These are phyloP conservation scores for Marisa cornuarietis DNA, from an alignment of 1,140 invertebrate species.

Conservation along the genomic window DNA sequence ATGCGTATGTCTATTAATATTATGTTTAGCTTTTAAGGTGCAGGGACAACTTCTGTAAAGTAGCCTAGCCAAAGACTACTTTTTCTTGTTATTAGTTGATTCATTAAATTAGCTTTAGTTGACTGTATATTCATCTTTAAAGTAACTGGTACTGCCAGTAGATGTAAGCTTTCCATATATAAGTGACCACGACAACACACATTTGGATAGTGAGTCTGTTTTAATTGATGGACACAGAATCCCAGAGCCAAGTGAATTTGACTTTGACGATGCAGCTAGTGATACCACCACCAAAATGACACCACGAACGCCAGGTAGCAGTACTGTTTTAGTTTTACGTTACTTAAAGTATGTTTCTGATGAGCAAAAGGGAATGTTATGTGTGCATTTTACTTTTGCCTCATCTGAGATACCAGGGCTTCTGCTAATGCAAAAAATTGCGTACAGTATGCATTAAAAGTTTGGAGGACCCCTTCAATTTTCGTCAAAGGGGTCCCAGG, in stretches of 20 bases:
- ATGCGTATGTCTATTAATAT: too few species aligned
- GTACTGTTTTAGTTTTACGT: neutral
- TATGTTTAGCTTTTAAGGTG: too few species aligned
- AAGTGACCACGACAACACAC: neutral
- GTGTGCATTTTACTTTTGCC: neutral
- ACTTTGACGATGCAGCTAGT: conserved; percentile 39
- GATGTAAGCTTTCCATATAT: neutral
- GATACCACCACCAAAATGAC: conserved; percentile 29
- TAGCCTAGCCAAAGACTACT: too few species aligned
- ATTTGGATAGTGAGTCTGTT: neutral
- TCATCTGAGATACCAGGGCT: neutral
- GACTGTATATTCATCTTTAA: neutral
- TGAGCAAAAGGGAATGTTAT: neutral
- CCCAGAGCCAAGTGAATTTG: conserved; percentile 37
- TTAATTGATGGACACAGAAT: conserved; percentile 20
- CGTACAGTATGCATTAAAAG: too few species aligned
- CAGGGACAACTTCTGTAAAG: too few species aligned
- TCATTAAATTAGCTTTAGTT: neutral
- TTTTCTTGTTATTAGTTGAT: too few species aligned
- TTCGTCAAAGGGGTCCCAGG: too few species aligned
- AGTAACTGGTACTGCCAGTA: neutral
- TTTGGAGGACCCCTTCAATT: too few species aligned
- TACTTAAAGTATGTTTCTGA: neutral
- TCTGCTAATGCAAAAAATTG: too few species aligned
- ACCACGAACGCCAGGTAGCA: conserved; percentile 35